Conservation (phyloP, 2,888 invertebrate species). For the Seira sanloemensis region DNA sequence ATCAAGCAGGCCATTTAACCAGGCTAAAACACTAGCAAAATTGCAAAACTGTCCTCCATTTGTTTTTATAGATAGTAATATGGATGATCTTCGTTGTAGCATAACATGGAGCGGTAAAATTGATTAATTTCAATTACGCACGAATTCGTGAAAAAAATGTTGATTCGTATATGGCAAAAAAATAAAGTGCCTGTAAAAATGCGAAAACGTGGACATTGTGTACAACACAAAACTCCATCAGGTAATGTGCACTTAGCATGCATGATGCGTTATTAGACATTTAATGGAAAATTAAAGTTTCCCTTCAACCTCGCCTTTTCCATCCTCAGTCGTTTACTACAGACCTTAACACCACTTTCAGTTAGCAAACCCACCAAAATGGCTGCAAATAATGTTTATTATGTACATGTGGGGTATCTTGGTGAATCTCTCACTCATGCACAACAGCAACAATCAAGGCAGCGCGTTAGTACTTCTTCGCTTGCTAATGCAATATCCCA, state of each 20-base stretch:
- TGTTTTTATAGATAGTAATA: too few species aligned
- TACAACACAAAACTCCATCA: conserved; percentile 17
- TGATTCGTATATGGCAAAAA: conserved; percentile 18
- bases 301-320: neutral
- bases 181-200: too few species aligned
- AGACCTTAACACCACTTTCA: too few species aligned
- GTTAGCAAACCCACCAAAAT: conserved; percentile 33
- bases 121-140: conserved; percentile 49
- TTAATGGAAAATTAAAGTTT: neutral
- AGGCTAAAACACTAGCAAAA: too few species aligned
- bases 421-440: conserved; percentile 32
- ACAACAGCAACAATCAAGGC: conserved; percentile 55
- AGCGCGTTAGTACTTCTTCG: conserved; percentile 41
- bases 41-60: too few species aligned
- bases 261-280: conserved; percentile 19
- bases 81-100: too few species aligned
- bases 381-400: conserved; percentile 38
- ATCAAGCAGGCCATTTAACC: too few species aligned
- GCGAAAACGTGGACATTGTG: conserved; percentile 25
- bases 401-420: neutral
- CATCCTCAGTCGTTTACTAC: too few species aligned
- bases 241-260: conserved; percentile 23
- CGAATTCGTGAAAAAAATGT: conserved; percentile 28
- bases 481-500: conserved; percentile 33
- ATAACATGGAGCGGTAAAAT: neutral